phyloP scores from a whole-genome alignment of 2,113 vertebrate genomes.

The Egretta garzetta region DNA sequence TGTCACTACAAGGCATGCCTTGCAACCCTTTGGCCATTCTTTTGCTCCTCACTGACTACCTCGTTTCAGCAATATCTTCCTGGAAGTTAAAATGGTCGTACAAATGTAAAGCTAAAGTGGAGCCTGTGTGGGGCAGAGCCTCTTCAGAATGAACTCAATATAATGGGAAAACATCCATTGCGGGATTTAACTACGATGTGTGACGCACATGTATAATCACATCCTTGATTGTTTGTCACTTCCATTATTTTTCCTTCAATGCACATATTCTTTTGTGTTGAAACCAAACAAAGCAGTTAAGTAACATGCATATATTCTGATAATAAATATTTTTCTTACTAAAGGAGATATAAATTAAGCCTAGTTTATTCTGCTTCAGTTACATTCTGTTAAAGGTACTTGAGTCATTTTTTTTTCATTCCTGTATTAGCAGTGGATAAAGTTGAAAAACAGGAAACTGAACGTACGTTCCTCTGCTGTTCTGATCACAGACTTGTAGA shows the following conservation, averaged over 20 bases:
- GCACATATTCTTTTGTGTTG: rapidly evolving
- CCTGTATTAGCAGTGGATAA: not conserved
- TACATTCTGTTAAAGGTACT: not conserved
- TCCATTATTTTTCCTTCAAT: not conserved
- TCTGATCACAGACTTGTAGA: not conserved
- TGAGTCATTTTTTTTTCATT: not conserved
- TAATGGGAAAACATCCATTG: not conserved
- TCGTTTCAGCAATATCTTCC: not conserved
- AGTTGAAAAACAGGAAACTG: not conserved
- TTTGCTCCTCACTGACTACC: not conserved
- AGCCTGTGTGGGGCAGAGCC: not conserved
- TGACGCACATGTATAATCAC: rapidly evolving
- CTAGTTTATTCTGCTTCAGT: not conserved
- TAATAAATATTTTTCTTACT: not conserved
- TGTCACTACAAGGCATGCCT: not conserved
- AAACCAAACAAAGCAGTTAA: not conserved
- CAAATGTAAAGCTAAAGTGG: not conserved
- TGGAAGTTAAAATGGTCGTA: not conserved
- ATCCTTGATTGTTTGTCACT: not conserved
- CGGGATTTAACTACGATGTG: rapidly evolving
- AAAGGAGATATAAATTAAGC: not conserved
- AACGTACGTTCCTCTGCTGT: not conserved
- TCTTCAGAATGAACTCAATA: not conserved
- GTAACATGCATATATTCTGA: not conserved
- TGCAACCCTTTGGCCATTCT: not conserved